phyloP scores from a whole-genome alignment of 1,140 invertebrate species.

The Drosophila nikananu region DNA sequence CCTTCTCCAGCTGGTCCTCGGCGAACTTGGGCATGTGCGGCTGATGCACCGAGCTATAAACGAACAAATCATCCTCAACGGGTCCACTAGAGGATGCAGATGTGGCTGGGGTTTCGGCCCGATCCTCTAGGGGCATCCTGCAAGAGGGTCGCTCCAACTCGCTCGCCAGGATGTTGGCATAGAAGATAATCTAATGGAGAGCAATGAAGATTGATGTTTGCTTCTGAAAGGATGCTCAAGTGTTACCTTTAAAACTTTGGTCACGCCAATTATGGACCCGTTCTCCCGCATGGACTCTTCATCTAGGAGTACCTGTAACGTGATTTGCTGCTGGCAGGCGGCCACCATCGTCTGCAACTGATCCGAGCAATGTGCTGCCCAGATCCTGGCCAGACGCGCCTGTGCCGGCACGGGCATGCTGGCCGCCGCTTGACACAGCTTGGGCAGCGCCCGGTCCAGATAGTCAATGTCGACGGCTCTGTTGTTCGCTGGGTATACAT shows the following conservation, averaged over 20 bases:
- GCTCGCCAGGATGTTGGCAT: conserved; percentile 95
- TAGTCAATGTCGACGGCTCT: conserved; percentile 90
- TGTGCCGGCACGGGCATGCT: conserved; percentile 91
- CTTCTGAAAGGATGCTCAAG: rapidly evolving
- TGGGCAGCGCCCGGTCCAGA: conserved; percentile 92
- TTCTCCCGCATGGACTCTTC: conserved; percentile 94
- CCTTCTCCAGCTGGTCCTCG: conserved; percentile 87
- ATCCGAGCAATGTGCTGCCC: conserved; percentile 90
- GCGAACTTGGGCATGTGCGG: conserved; percentile 85
- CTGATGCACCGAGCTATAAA: conserved; percentile 58
- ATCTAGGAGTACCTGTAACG: conserved; percentile 91
- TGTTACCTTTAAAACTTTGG: conserved; percentile 92
- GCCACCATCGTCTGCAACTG: conserved; percentile 91
- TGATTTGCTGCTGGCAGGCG: conserved; percentile 95
- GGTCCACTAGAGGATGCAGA: conserved; percentile 39
- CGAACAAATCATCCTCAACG: conserved; percentile 71
- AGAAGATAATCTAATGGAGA: conserved; percentile 92
- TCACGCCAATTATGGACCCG: conserved; percentile 91
- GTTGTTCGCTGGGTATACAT: conserved; percentile 54
- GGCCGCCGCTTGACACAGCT: conserved; percentile 92
- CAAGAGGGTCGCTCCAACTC: conserved; percentile 87
- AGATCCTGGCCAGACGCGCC: conserved; percentile 91
- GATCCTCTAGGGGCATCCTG: conserved; percentile 29
- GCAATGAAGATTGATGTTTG: neutral
- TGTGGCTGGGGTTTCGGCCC: conserved; percentile 18